Conservation (phyloP, 2,888 invertebrate genomes). For the Siphlonurus alternatus region DNA sequence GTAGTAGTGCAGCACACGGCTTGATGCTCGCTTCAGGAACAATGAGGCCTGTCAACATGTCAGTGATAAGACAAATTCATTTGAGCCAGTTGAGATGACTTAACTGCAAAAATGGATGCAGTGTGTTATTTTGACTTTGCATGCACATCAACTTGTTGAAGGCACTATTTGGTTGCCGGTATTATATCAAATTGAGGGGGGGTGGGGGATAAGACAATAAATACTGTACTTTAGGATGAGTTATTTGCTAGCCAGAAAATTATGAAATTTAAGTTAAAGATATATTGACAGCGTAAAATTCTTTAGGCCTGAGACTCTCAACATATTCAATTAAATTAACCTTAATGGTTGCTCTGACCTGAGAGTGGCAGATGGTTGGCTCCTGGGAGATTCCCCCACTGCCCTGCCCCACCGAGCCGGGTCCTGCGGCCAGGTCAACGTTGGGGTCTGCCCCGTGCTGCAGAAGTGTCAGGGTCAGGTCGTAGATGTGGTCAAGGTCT, state of each 20-base stretch:
- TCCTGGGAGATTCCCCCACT: slow-evolving; percentile 15
- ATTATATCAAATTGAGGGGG: no score
- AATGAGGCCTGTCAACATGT: slow-evolving; percentile 33
- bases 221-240: no score
- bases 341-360: no score
- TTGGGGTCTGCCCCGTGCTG: slow-evolving; percentile 61
- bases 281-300: no score
- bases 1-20: slow-evolving; percentile 43
- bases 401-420: slow-evolving; percentile 20
- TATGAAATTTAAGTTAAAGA: no score
- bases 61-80: slow-evolving; percentile 27
- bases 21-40: slow-evolving; percentile 29
- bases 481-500: slow-evolving; percentile 51
- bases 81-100: slow-evolving; percentile 16
- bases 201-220: no score
- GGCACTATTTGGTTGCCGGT: no score
- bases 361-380: slow-evolving; percentile 9
- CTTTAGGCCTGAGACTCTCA: no score
- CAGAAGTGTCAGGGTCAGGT: slow-evolving; percentile 48
- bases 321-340: no score
- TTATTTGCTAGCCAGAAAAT: no score
- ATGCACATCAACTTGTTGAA: no score
- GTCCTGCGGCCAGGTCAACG: slow-evolving; percentile 34
- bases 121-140: slow-evolving; percentile 21
- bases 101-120: slow-evolving; percentile 11